Evolutionary conservation across 1,140 invertebrate species (phyloP), one percentile per base, ranked within the genome.

Genomic region (Apis cerana): DNA sequence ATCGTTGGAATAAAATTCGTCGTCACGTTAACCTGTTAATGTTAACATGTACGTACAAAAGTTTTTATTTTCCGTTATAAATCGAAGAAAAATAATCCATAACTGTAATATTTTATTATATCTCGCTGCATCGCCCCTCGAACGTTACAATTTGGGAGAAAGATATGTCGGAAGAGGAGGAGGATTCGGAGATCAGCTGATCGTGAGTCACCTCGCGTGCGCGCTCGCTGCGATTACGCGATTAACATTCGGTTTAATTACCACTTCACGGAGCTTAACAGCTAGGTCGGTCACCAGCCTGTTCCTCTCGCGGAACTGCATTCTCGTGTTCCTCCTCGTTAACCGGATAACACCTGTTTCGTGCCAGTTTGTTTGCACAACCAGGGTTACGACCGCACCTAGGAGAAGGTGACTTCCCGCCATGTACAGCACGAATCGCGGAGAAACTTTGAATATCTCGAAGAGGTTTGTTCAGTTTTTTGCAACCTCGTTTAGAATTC

Each of bases 191-290:
- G 52, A 86, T 65, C 82, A 87, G 77, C 85, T 76, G 86, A 87
- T 87, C 85, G 80, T 77, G 71, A 76, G 80, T 75, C 15, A 78
- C 64, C 77, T 88, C 85, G 86, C 85, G 86, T 88, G 86, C 76
- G 43, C 56, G 69, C 65, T 27, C 48, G 61, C 65, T 33, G 23
- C 69, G 77, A 88, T 88, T 88, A 88, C 75, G 86, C 78, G 86
- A 88, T 88, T 88, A 88, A 88, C 85, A 88, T 87, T 88, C 85
- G 75, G 77, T 81, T 88, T 88, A 88, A 88, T 88, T 88, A 84
- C 74, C 82, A 72, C 65, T 80, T 54, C 67, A 77, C 43, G 33
- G 72, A 54, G 83, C 59, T 88, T 84, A 88, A 86, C 85, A 64
- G 81, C 76, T 81, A 75, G 59, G 82, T 76, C 43, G 85, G 86